Percentiles rank a stretch among this genome's conserved stretches.
Evolutionary conservation across 2,888 invertebrate species (phyloP).

Genomic region (Catocala fraxini): DNA sequence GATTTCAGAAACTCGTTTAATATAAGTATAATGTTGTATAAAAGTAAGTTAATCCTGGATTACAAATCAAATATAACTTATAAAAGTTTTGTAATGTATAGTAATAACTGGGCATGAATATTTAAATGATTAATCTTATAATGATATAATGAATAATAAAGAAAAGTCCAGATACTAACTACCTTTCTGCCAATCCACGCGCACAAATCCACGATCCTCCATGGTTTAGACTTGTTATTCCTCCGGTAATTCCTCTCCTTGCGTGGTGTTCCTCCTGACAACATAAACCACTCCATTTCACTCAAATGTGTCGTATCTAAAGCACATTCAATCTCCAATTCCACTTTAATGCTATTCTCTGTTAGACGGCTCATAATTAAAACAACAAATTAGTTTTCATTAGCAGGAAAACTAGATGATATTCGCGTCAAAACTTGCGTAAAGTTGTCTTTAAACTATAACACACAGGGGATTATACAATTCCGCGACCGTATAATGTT

Average conservation of each 20-base stretch:
- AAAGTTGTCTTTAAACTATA: slow-evolving; percentile 7
- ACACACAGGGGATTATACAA: slow-evolving; percentile 6
- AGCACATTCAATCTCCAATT: slow-evolving; percentile 74
- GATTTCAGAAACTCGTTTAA: too few species aligned
- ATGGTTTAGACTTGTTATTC: slow-evolving; percentile 65
- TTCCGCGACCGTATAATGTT: too few species aligned
- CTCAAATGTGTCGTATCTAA: slow-evolving; percentile 64
- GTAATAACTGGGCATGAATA: too few species aligned
- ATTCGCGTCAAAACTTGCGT: not conserved
- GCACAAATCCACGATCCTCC: slow-evolving; percentile 76
- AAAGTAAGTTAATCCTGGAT: too few species aligned
- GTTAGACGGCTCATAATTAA: slow-evolving; percentile 51
- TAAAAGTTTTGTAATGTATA: too few species aligned
- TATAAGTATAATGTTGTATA: too few species aligned
- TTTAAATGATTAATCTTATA: too few species aligned
- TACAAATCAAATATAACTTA: too few species aligned
- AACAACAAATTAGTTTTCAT: slow-evolving; percentile 9
- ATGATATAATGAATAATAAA: not conserved
- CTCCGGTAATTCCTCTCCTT: slow-evolving; percentile 69
- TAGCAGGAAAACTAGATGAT: slow-evolving; percentile 6
- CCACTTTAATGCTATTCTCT: slow-evolving; percentile 63
- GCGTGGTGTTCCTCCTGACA: slow-evolving; percentile 76
- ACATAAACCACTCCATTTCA: slow-evolving; percentile 78
- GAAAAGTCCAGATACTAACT: slow-evolving; percentile 31
- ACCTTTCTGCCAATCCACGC: slow-evolving; percentile 83